Percentiles rank a stretch among this genome's conserved stretches.
phyloP scores from a whole-genome alignment of 2,113 vertebrate genomes.

The Notothenia rossii region DNA sequence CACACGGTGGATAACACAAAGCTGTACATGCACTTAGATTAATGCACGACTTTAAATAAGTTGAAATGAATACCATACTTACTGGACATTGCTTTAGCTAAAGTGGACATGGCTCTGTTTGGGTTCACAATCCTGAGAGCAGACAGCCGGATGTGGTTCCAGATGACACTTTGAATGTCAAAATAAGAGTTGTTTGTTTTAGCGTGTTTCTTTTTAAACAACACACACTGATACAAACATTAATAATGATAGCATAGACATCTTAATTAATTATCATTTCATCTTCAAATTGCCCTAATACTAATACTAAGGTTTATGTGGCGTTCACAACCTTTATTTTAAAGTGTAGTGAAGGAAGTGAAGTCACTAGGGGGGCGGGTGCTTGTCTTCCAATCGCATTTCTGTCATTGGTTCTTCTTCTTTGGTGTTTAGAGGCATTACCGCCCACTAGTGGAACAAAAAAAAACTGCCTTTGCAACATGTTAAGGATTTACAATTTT shows the following conservation, averaged over 20 bases:
- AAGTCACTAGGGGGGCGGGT: slow-evolving; percentile 5
- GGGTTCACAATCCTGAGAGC: not conserved
- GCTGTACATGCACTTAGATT: too few relatives aligned
- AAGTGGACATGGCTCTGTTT: slow-evolving; percentile 64
- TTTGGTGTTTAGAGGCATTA: too few relatives aligned
- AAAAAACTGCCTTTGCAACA: too few relatives aligned
- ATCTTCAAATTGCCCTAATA: fast-evolving
- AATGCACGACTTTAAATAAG: too few relatives aligned
- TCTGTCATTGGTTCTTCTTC: not conserved
- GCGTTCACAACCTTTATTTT: slow-evolving; percentile 1
- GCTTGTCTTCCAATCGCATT: slow-evolving; percentile 14
- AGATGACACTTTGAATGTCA: too few relatives aligned
- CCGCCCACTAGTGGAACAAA: too few relatives aligned
- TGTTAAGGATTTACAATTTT: too few relatives aligned
- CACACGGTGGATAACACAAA: not conserved
- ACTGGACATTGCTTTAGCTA: slow-evolving; percentile 81
- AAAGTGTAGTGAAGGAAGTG: not conserved
- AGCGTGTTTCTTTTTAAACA: too few relatives aligned
- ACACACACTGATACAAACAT: too few relatives aligned
- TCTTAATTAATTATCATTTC: fast-evolving
- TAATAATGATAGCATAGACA: too few relatives aligned
- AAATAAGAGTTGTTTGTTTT: too few relatives aligned
- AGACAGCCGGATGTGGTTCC: too few relatives aligned
- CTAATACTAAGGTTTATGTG: fast-evolving
- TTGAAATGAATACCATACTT: slow-evolving; percentile 44